Percentiles rank a stretch among this genome's conserved stretches.
Conservation (phyloP, 1,140 invertebrate species). For the Grapholita molesta region DNA sequence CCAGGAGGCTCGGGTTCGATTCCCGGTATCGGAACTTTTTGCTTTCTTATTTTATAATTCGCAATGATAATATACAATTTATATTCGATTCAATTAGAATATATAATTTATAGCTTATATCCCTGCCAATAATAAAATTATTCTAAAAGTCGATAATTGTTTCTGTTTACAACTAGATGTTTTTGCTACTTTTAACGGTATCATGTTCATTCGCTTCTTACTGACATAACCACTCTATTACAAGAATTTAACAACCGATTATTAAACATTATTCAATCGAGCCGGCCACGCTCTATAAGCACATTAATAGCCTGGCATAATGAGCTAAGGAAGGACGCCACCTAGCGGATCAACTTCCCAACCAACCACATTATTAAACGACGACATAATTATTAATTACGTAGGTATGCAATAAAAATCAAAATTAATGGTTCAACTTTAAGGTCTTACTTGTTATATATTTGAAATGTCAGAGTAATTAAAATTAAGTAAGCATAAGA, state of each 20-base stretch:
- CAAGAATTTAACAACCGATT: slow-evolving; percentile 3
- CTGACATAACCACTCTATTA: slow-evolving; percentile 7
- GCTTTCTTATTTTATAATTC: background rate
- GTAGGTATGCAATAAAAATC: background rate
- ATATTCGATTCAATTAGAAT: too few relatives aligned
- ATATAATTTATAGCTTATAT: background rate
- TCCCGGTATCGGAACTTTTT: slow-evolving; percentile 16
- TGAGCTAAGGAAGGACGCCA: background rate
- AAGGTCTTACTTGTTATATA: background rate
- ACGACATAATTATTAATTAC: background rate
- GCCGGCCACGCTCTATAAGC: background rate
- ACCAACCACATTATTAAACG: background rate
- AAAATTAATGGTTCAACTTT: background rate
- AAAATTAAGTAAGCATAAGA: background rate
- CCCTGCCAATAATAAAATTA: background rate
- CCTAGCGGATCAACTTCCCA: background rate
- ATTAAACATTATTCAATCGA: background rate
- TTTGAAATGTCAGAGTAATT: slow-evolving; percentile 1
- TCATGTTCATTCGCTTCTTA: background rate
- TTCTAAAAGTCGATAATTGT: background rate
- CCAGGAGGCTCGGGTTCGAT: slow-evolving; percentile 17
- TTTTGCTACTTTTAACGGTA: background rate
- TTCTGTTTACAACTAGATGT: background rate
- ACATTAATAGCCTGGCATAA: background rate
- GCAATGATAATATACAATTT: background rate